Percentiles rank a stretch among this genome's conserved stretches.
Conservation (phyloP, 1,140 invertebrate species). For the Rhopalosiphum maidis region DNA sequence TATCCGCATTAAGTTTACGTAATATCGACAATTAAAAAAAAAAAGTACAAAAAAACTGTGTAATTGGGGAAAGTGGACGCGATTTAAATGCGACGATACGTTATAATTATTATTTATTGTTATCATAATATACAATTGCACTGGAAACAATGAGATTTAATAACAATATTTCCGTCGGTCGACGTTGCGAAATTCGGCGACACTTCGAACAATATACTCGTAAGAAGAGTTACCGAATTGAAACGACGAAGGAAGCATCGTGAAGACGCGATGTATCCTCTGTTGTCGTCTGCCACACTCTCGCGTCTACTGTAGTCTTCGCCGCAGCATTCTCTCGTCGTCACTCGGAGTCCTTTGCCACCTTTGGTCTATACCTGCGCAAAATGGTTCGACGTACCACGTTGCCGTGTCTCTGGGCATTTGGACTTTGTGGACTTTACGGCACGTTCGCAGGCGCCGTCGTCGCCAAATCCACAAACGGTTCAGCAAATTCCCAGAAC, state of each 20-base stretch:
- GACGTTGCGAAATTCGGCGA: not conserved
- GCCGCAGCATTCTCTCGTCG: not conserved
- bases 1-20: not conserved
- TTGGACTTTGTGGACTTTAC: not conserved
- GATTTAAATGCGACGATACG: not conserved
- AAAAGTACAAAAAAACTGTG: not conserved
- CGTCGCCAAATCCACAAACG: not conserved
- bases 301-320: not conserved
- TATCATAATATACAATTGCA: not conserved
- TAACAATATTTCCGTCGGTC: not conserved
- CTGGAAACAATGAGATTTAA: not conserved
- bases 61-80: conserved; percentile 25
- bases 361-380: not conserved
- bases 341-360: not conserved
- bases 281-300: not conserved
- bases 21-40: not conserved
- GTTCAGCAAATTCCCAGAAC: not conserved
- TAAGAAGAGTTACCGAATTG: not conserved
- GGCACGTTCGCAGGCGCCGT: not conserved
- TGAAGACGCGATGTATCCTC: rapidly evolving
- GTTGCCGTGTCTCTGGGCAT: not conserved
- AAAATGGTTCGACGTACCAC: not conserved
- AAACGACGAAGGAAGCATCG: not conserved
- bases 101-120: not conserved
- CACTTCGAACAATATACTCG: not conserved